Evolutionary conservation across 2,888 invertebrate species (phyloP).

Genomic region (Drosophila flavopinicola): DNA sequence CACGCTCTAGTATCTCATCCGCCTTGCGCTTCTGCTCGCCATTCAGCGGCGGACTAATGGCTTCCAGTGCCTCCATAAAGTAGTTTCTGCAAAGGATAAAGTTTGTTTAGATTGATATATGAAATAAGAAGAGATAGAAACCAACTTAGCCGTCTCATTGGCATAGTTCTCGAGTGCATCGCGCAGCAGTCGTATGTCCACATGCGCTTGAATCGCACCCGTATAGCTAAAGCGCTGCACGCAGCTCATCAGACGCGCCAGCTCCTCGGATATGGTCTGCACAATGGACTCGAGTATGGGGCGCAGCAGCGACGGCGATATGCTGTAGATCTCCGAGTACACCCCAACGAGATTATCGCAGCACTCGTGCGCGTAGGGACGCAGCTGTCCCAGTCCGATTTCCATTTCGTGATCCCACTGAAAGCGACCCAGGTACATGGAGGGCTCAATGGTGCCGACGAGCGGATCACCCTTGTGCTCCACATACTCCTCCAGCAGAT

Average conservation of each 20-base stretch:
- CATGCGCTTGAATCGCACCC: conserved; percentile 91
- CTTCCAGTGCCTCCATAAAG: conserved; percentile 92
- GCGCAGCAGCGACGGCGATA: conserved; percentile 91
- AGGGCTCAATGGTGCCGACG: conserved; percentile 97
- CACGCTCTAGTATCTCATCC: conserved; percentile 87
- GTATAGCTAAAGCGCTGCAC: conserved; percentile 88
- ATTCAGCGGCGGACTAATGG: conserved; percentile 88
- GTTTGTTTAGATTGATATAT: background rate
- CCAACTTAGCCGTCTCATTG: conserved; percentile 88
- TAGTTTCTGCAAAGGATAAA: conserved; percentile 88
- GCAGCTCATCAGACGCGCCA: conserved; percentile 93
- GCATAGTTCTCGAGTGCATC: conserved; percentile 88
- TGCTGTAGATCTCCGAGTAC: conserved; percentile 85
- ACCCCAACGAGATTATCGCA: conserved; percentile 90
- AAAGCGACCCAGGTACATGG: conserved; percentile 96
- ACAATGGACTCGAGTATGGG: conserved; percentile 91
- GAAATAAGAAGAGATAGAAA: background rate
- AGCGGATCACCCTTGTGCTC: conserved; percentile 97
- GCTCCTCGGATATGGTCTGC: conserved; percentile 96
- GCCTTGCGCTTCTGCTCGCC: conserved; percentile 87
- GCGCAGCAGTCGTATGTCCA: conserved; percentile 89
- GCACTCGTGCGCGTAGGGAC: conserved; percentile 95
- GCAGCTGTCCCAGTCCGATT: conserved; percentile 91
- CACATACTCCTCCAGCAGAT: conserved; percentile 90
- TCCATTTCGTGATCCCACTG: conserved; percentile 92